Conservation (phyloP, 2,797 vertebrate species). For the Hafferia zeledoni region DNA sequence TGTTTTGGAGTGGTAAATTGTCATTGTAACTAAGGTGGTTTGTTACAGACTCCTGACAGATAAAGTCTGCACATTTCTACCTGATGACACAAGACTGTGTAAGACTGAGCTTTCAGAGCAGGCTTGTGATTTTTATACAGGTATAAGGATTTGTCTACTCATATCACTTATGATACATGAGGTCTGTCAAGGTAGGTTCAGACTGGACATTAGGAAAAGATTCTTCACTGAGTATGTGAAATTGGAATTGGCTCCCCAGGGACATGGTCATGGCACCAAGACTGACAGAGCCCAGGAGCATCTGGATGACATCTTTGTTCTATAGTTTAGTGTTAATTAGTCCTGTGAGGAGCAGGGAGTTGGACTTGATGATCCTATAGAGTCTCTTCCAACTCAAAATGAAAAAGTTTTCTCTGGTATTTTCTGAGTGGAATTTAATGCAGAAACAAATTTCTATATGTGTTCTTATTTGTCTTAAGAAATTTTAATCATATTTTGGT, state of each 20-base stretch:
- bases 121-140: not conserved
- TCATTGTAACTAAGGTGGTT: not conserved
- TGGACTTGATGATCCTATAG: not conserved
- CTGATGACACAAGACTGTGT: not conserved
- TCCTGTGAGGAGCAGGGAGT: not conserved
- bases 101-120: not conserved
- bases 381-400: not conserved
- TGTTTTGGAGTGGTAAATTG: not conserved
- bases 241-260: not conserved
- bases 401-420: not conserved
- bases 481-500: slow-evolving; percentile 26
- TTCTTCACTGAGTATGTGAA: not conserved
- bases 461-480: not conserved
- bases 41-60: not conserved
- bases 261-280: not conserved
- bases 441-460: not conserved
- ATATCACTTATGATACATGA: not conserved
- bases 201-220: not conserved
- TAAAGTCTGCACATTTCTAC: not conserved
- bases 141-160: not conserved
- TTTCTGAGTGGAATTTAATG: not conserved
- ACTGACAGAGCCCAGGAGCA: not conserved
- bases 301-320: not conserved
- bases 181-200: not conserved
- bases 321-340: not conserved